A percentile compares a stretch with the other conserved stretches of the same genome.
phyloP scores from a whole-genome alignment of 2,888 invertebrate species.

The Elegia similella region DNA sequence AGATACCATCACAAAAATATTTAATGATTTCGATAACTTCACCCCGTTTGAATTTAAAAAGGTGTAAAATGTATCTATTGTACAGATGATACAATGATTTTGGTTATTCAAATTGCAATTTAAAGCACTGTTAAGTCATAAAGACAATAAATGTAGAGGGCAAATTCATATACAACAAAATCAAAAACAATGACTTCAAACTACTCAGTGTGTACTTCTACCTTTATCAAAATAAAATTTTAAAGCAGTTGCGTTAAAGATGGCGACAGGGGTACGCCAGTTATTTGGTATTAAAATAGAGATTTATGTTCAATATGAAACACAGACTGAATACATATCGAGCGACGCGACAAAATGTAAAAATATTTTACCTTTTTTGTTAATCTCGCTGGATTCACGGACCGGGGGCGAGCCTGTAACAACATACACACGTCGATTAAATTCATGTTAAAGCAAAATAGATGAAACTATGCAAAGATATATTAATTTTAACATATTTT shows the following conservation, averaged over 20 bases:
- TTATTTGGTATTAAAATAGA: conserved; percentile 61
- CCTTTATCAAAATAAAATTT: conserved; percentile 34
- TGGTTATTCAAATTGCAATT: no score
- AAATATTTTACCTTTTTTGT: conserved; percentile 65
- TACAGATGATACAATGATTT: no score
- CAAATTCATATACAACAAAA: not conserved
- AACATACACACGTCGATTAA: conserved; percentile 29
- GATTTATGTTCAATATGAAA: conserved; percentile 27
- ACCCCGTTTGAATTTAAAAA: no score
- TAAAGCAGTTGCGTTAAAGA: conserved; percentile 44
- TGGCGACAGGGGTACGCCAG: conserved; percentile 40
- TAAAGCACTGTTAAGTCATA: no score
- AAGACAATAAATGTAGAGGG: not conserved
- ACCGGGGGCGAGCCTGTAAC: conserved; percentile 71
- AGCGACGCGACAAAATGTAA: conserved; percentile 22
- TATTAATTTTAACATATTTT: no score
- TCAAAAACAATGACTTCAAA: no score
- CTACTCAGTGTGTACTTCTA: conserved; percentile 4
- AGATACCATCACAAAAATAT: no score
- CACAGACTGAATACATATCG: conserved; percentile 37
- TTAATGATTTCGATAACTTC: no score
- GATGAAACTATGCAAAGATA: no score
- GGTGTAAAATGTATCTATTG: no score
- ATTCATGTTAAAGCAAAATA: not conserved
- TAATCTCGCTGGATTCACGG: conserved; percentile 63